Percentiles rank a stretch among this genome's conserved stretches.
phyloP scores from a whole-genome alignment of 2,888 invertebrate genomes.

The Caenorhabditis parvicauda region DNA sequence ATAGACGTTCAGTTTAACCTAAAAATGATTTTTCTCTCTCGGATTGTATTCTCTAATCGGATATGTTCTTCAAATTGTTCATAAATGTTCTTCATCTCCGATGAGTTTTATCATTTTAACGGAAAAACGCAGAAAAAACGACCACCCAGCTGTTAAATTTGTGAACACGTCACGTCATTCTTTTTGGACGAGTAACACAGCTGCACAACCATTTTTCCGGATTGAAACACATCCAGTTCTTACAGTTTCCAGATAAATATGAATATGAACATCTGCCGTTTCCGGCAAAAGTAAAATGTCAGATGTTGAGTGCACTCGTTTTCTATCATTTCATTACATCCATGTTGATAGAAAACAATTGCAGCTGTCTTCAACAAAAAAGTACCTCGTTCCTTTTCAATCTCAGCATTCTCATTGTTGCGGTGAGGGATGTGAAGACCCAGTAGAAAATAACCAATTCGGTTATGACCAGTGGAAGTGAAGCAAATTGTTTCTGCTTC shows the following conservation, averaged over 20 bases:
- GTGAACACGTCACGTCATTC: no score
- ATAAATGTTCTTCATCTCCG: no score
- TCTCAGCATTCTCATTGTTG: slow-evolving; percentile 83
- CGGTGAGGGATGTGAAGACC: slow-evolving; percentile 72
- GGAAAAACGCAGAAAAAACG: no score
- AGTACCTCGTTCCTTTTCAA: slow-evolving; percentile 80
- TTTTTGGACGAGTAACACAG: no score
- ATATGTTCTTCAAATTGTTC: no score
- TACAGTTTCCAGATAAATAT: no score
- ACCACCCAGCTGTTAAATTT: neutral
- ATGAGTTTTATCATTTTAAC: no score
- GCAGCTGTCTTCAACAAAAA: neutral
- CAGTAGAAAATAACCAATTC: slow-evolving; percentile 80
- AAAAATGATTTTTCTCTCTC: neutral
- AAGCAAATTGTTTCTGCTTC: slow-evolving; percentile 75
- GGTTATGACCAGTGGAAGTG: slow-evolving; percentile 81
- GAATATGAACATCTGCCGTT: neutral
- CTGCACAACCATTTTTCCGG: no score
- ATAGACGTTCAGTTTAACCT: slow-evolving; percentile 78
- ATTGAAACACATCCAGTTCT: neutral
- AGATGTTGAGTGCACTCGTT: neutral
- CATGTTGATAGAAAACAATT: neutral
- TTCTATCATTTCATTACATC: no score
- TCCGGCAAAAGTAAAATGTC: neutral
- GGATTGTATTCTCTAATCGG: no score